phyloP scores from a whole-genome alignment of 2,888 invertebrate species.

The Xanthostigma xanthostigma region DNA sequence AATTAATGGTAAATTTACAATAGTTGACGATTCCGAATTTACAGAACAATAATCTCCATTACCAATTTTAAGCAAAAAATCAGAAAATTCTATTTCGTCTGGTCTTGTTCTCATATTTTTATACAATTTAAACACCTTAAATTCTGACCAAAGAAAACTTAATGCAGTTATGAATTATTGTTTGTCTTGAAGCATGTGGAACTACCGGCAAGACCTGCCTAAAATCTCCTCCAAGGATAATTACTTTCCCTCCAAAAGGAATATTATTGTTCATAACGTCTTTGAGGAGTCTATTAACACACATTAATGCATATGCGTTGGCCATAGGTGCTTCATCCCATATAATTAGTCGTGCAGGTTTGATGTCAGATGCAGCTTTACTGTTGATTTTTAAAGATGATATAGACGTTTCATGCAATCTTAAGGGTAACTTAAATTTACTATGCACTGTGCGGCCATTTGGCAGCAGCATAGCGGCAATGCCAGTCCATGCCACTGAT shows the following conservation, averaged over 20 bases:
- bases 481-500: constrained; percentile 11
- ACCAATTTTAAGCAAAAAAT: constrained; percentile 1
- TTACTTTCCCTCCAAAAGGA: constrained; percentile 6
- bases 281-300: constrained; percentile 6
- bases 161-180: not conserved
- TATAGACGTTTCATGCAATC: constrained; percentile 6
- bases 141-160: not conserved
- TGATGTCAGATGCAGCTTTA: constrained; percentile 3
- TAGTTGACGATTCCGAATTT: no score
- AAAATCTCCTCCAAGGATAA: constrained; percentile 1
- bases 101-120: not conserved
- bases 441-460: constrained; percentile 18
- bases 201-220: constrained; percentile 1
- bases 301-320: constrained; percentile 4
- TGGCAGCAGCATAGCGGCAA: constrained; percentile 11
- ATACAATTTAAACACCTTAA: no score
- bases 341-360: constrained; percentile 7
- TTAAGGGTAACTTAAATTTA: constrained; percentile 13
- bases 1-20: not conserved
- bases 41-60: not conserved
- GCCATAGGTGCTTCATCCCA: constrained; percentile 12
- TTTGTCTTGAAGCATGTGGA: not conserved
- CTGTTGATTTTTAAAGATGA: constrained; percentile 9
- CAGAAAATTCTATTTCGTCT: not conserved
- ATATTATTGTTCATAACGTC: constrained; percentile 4